These are phyloP conservation scores for Thermophis baileyi DNA, from an alignment of 2,113 vertebrate species.

Conservation along the genomic window DNA sequence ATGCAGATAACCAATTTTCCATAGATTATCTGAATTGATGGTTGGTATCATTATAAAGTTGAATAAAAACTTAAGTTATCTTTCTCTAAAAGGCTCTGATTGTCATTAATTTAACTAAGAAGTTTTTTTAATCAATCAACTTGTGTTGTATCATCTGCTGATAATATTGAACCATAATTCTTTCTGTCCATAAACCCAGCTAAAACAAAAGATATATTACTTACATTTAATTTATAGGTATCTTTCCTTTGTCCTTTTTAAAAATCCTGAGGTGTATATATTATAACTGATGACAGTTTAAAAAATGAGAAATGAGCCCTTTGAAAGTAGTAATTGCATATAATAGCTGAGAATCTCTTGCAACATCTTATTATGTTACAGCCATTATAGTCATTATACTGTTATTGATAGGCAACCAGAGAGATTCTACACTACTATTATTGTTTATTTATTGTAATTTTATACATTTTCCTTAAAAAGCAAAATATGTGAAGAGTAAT, in stretches of 20 bases:
- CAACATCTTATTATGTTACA: constrained; percentile 27
- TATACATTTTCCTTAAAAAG: constrained; percentile 14
- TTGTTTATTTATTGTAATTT: constrained; percentile 16
- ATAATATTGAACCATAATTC: not conserved
- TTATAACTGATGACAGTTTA: not conserved
- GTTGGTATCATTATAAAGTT: not conserved
- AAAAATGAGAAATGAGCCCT: not conserved
- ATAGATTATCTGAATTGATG: not conserved
- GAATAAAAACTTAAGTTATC: not conserved
- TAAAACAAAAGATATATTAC: not conserved
- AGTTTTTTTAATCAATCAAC: not conserved
- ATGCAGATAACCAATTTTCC: not conserved
- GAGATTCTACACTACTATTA: constrained; percentile 9
- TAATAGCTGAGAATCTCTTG: constrained; percentile 36
- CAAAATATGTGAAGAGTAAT: constrained; percentile 3
- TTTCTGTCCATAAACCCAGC: not conserved
- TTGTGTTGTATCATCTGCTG: not conserved
- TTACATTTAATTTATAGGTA: not conserved
- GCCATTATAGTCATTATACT: constrained; percentile 18
- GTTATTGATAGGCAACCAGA: constrained; percentile 27
- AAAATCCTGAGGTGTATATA: constrained; percentile 5
- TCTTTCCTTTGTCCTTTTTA: not conserved
- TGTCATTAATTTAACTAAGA: not conserved
- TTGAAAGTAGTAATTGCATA: constrained; percentile 29
- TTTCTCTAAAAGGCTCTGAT: not conserved